These are phyloP conservation scores for Caranx melampygus DNA, from an alignment of 2,113 vertebrate genomes.

Conservation along the genomic window DNA sequence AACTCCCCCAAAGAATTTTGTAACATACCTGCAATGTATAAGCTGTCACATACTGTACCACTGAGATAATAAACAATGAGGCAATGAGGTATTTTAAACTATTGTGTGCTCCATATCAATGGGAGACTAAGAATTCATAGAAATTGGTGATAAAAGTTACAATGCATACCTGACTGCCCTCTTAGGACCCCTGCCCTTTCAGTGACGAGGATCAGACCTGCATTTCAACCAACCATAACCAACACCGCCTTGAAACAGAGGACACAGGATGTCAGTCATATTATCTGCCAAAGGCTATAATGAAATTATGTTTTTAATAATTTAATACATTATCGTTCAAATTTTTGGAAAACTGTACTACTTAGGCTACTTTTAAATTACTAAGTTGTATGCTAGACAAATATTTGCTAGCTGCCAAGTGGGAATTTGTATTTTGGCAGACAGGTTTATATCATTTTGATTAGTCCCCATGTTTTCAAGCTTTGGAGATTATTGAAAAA, in stretches of 20 bases:
- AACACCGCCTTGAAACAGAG: constrained; percentile 25
- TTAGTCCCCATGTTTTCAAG: no score
- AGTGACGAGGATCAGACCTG: constrained; percentile 3
- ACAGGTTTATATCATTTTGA: background rate
- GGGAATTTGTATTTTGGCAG: background rate
- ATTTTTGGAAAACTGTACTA: background rate
- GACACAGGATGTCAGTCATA: background rate
- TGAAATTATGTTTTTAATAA: no score
- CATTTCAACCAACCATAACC: constrained; percentile 6
- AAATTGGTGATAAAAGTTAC: background rate
- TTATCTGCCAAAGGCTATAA: background rate
- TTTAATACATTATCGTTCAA: background rate
- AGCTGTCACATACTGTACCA: background rate
- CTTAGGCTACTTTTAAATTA: background rate
- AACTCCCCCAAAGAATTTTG: background rate
- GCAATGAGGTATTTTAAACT: background rate
- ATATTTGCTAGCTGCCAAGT: background rate
- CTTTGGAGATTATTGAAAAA: background rate
- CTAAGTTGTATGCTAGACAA: background rate
- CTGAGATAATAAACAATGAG: background rate
- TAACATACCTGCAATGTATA: background rate
- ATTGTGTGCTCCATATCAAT: background rate
- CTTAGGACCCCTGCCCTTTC: background rate
- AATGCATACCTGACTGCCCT: constrained; percentile 42
- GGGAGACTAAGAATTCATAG: background rate